Evolutionary conservation across 2,797 vertebrate genomes (phyloP).

Genomic region (Halcyon smyrnensis): DNA sequence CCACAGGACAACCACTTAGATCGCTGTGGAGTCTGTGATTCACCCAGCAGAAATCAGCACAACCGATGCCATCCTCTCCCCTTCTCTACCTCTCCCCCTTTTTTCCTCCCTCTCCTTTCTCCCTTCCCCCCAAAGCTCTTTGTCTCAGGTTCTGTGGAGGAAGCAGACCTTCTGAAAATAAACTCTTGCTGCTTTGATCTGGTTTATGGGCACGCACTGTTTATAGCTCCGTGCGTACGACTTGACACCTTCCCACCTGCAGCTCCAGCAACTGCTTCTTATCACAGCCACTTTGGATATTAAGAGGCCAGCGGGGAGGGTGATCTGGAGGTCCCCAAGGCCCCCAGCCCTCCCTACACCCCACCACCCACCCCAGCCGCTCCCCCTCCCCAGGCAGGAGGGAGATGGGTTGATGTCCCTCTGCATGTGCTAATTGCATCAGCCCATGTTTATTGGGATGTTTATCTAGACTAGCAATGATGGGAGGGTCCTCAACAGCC

Average conservation of each 20-base stretch:
- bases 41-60: not conserved
- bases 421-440: conserved; percentile 56
- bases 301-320: conserved; percentile 59
- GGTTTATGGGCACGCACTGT: conserved; percentile 80
- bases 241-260: conserved; percentile 78
- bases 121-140: conserved; percentile 49
- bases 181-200: conserved; percentile 80
- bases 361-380: not conserved
- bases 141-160: conserved; percentile 56
- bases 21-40: fast-evolving
- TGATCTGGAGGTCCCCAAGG: conserved; percentile 11
- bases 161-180: conserved; percentile 77
- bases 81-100: not conserved
- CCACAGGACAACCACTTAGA: not conserved
- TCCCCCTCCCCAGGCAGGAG: not conserved
- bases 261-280: conserved; percentile 78
- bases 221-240: conserved; percentile 76
- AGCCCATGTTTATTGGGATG: conserved; percentile 52
- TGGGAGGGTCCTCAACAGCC: not conserved
- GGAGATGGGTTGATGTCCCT: not conserved
- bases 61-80: fast-evolving
- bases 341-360: not conserved
- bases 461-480: conserved; percentile 12
- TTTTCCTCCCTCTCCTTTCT: not conserved
- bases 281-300: conserved; percentile 81